A percentile compares a stretch with the other conserved stretches of the same genome.
phyloP scores from a whole-genome alignment of 2,888 invertebrate genomes.

The Phorcus lineatus region DNA sequence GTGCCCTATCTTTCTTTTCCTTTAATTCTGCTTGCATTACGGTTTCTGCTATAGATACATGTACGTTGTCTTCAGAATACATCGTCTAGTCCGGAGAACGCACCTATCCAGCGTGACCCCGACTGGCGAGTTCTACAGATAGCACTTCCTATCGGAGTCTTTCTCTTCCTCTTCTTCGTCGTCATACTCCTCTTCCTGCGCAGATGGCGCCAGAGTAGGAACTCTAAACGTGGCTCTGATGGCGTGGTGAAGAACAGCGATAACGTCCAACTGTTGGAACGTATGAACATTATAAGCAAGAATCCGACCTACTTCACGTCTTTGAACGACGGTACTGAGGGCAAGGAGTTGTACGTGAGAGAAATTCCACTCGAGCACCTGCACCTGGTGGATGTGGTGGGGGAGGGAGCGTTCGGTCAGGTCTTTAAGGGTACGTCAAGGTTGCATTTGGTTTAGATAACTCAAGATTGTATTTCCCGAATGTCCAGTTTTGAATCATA shows the following conservation, averaged over 20 bases:
- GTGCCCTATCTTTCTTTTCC: no score
- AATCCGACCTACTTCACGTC: constrained; percentile 69
- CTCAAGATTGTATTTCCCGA: no score
- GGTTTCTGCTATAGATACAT: no score
- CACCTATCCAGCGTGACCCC: neutral
- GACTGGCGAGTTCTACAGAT: constrained; percentile 45
- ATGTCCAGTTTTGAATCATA: no score
- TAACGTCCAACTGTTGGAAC: constrained; percentile 65
- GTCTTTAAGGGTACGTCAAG: constrained; percentile 87
- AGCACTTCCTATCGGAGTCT: constrained; percentile 51
- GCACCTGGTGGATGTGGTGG: constrained; percentile 84
- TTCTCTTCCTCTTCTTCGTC: constrained; percentile 48
- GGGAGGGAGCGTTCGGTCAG: constrained; percentile 92
- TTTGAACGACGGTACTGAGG: constrained; percentile 37
- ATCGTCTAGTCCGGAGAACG: neutral
- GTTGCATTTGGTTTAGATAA: neutral
- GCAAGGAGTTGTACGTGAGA: constrained; percentile 46
- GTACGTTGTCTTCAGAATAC: neutral
- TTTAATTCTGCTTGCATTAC: no score
- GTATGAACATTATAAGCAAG: constrained; percentile 68
- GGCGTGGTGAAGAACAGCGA: constrained; percentile 60
- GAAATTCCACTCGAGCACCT: constrained; percentile 79
- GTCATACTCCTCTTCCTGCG: constrained; percentile 45
- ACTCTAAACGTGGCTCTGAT: constrained; percentile 50
- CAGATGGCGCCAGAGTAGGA: constrained; percentile 30